Percentiles rank a stretch among this genome's conserved stretches.
Evolutionary conservation across 2,113 vertebrate species (phyloP).

Genomic region (Herpailurus yagouaroundi): DNA sequence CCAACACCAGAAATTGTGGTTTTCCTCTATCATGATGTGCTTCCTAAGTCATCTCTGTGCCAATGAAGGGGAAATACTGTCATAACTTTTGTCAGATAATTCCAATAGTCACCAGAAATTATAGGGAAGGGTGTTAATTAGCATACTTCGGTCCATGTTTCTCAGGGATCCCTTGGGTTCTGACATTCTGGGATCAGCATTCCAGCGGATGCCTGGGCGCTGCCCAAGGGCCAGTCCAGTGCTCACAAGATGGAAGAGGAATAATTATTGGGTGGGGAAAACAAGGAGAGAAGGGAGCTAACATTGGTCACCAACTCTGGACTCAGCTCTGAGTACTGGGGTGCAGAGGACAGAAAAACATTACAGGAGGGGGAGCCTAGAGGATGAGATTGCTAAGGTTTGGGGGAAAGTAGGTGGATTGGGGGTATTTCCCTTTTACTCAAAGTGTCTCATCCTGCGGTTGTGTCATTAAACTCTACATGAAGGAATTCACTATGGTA

Average conservation of each 20-base stretch:
- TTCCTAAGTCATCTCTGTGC: not conserved
- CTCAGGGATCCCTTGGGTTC: slow-evolving; percentile 56
- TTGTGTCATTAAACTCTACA: not conserved
- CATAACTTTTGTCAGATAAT: slow-evolving; percentile 70
- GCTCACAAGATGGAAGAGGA: slow-evolving; percentile 45
- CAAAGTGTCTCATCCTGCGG: not conserved
- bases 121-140: slow-evolving; percentile 57
- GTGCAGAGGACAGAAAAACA: not conserved
- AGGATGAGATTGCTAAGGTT: not conserved
- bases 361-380: not conserved
- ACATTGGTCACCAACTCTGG: not conserved
- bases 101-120: slow-evolving; percentile 61
- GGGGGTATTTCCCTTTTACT: not conserved
- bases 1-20: slow-evolving; percentile 20
- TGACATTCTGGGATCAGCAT: slow-evolving; percentile 57
- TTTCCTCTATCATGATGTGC: slow-evolving; percentile 30
- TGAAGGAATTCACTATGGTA: not conserved
- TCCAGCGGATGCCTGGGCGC: slow-evolving; percentile 21
- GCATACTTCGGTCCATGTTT: not conserved
- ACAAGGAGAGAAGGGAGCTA: not conserved
- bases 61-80: not conserved
- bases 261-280: slow-evolving; percentile 56
- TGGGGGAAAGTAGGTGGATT: not conserved
- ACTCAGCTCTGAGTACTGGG: not conserved
- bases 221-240: slow-evolving; percentile 38